Evolutionary conservation across 2,888 invertebrate species (phyloP).

Genomic region (Papilio gigon): DNA sequence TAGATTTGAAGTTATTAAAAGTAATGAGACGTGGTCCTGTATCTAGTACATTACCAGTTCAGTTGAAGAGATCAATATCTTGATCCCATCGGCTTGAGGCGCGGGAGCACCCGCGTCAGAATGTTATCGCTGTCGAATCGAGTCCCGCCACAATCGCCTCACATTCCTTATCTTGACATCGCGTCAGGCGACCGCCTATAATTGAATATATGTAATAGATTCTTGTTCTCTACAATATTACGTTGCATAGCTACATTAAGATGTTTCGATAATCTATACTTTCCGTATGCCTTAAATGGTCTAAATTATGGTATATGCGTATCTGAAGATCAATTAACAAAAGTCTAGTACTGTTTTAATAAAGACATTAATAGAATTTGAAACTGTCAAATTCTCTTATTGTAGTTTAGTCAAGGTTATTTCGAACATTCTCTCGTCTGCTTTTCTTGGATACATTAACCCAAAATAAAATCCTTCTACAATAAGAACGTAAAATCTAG

Average conservation of each 20-base stretch:
- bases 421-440: too few relatives aligned
- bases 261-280: background rate
- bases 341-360: too few relatives aligned
- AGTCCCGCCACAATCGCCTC: slow-evolving; percentile 28
- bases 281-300: background rate
- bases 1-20: slow-evolving; percentile 3
- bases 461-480: too few relatives aligned
- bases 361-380: too few relatives aligned
- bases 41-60: slow-evolving; percentile 55
- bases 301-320: too few relatives aligned
- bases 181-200: slow-evolving; percentile 10
- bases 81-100: slow-evolving; percentile 51
- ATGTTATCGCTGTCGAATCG: slow-evolving; percentile 55
- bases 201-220: slow-evolving; percentile 14
- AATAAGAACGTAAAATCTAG: too few relatives aligned
- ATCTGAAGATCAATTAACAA: too few relatives aligned
- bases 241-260: background rate
- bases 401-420: too few relatives aligned
- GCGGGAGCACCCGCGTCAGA: slow-evolving; percentile 54
- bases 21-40: slow-evolving; percentile 43
- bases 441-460: too few relatives aligned
- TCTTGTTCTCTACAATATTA: background rate
- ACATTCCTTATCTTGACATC: slow-evolving; percentile 19
- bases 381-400: too few relatives aligned
- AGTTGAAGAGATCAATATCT: slow-evolving; percentile 50